Evolutionary conservation across 30 jellyfish, hydroid and myxozoan genomes (phyloP).

Genomic region (Hydra vulgaris): DNA sequence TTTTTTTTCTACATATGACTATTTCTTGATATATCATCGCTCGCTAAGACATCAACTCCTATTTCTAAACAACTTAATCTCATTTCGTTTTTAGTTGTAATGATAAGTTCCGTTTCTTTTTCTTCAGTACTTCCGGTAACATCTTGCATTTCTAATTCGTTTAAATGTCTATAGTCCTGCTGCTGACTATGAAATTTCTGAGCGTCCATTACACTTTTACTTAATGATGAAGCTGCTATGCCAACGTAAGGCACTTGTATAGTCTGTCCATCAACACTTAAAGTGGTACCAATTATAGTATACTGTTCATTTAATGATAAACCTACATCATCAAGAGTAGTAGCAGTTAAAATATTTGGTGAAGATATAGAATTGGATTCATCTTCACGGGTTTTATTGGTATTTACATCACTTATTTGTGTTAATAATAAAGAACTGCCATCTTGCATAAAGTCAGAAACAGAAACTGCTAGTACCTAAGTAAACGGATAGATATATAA

Average conservation of each 20-base stretch:
- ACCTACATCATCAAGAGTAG: slow-evolving; percentile 7
- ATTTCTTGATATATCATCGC: background rate
- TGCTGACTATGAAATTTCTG: background rate
- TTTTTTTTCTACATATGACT: too few species aligned
- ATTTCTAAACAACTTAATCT: background rate
- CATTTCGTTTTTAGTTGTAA: background rate
- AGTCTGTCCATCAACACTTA: slow-evolving; percentile 22
- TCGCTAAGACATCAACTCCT: background rate
- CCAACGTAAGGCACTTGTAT: slow-evolving; percentile 19
- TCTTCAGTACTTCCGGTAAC: background rate
- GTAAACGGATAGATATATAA: background rate
- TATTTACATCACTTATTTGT: slow-evolving; percentile 2
- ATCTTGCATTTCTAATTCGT: background rate
- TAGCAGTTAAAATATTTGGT: slow-evolving; percentile 3
- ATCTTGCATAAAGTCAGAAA: slow-evolving; percentile 10
- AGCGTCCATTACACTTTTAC: background rate
- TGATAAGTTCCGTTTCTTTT: background rate
- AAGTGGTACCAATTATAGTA: slow-evolving; percentile 19
- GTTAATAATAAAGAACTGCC: slow-evolving; percentile 15
- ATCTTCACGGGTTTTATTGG: background rate
- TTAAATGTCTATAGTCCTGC: background rate
- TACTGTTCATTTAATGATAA: slow-evolving; percentile 12
- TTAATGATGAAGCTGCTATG: background rate
- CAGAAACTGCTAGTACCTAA: slow-evolving; percentile 22
- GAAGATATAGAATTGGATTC: background rate